Conservation (phyloP, 2,113 vertebrate species). For the Vulpes lagopus region DNA sequence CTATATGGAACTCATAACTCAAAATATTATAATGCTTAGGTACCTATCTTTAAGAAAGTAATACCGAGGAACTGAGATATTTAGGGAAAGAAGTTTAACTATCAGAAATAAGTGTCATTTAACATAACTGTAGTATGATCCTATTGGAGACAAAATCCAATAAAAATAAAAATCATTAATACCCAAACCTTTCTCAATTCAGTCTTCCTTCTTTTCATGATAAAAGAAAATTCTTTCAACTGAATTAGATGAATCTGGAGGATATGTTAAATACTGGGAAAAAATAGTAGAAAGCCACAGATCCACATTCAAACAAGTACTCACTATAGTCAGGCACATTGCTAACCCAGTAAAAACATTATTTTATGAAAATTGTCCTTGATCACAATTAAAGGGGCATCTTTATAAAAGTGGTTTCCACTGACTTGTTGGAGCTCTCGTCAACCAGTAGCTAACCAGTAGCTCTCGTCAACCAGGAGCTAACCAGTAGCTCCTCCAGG, state of each 20-base stretch:
- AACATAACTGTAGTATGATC: background rate
- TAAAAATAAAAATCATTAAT: constrained; percentile 20
- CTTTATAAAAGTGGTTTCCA: background rate
- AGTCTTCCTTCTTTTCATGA: background rate
- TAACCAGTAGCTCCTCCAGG: too few relatives aligned
- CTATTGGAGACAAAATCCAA: background rate
- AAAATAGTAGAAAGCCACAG: background rate
- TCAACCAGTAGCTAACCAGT: background rate
- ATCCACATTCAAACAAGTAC: too few relatives aligned
- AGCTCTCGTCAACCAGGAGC: background rate
- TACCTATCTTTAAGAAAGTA: background rate
- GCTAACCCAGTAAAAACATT: background rate
- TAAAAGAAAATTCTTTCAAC: background rate
- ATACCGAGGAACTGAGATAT: background rate
- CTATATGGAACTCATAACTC: background rate
- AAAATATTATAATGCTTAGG: background rate
- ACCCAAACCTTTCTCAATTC: background rate
- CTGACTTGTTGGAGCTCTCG: background rate
- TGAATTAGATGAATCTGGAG: background rate
- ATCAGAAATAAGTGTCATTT: background rate
- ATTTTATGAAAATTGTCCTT: background rate
- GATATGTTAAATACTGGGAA: background rate
- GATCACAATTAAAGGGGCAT: background rate
- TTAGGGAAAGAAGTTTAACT: background rate
- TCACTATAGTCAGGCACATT: background rate